phyloP scores from a whole-genome alignment of 2,888 invertebrate genomes.

The Aspidiotus destructor region DNA sequence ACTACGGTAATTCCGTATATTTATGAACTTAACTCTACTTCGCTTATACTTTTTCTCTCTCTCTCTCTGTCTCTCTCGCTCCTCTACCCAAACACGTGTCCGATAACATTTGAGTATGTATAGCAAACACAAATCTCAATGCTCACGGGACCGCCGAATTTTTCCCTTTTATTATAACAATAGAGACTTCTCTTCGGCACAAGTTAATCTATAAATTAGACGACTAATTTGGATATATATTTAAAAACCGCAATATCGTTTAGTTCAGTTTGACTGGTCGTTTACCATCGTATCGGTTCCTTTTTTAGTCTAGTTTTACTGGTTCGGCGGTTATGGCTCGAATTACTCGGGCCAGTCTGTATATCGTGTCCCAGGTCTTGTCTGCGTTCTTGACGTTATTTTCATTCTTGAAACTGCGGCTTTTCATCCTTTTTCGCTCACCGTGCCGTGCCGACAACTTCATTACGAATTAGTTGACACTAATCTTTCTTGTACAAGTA shows the following conservation, averaged over 20 bases:
- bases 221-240: slow-evolving; percentile 13
- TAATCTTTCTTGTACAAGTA: slow-evolving; percentile 19
- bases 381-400: slow-evolving; percentile 21
- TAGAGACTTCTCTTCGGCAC: slow-evolving; percentile 2
- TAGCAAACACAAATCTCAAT: too few relatives aligned
- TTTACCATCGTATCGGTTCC: slow-evolving; percentile 4
- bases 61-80: too few relatives aligned
- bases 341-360: slow-evolving; percentile 25
- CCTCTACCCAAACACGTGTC: too few relatives aligned
- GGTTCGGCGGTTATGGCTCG: slow-evolving; percentile 30
- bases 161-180: background rate
- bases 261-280: slow-evolving; percentile 14
- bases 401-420: background rate
- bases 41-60: too few relatives aligned
- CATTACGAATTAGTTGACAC: slow-evolving; percentile 32
- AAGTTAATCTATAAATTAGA: slow-evolving; percentile 10
- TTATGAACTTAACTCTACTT: too few relatives aligned
- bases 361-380: slow-evolving; percentile 13
- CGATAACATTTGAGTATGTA: too few relatives aligned
- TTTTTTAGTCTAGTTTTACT: slow-evolving; percentile 28
- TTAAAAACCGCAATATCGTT: slow-evolving; percentile 28
- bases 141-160: too few relatives aligned
- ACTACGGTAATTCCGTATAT: too few relatives aligned
- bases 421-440: slow-evolving; percentile 27
- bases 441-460: slow-evolving; percentile 29